Percentiles rank a stretch among this genome's conserved stretches.
Evolutionary conservation across 2,113 vertebrate genomes (phyloP).

Genomic region (Nesoenas mayeri): DNA sequence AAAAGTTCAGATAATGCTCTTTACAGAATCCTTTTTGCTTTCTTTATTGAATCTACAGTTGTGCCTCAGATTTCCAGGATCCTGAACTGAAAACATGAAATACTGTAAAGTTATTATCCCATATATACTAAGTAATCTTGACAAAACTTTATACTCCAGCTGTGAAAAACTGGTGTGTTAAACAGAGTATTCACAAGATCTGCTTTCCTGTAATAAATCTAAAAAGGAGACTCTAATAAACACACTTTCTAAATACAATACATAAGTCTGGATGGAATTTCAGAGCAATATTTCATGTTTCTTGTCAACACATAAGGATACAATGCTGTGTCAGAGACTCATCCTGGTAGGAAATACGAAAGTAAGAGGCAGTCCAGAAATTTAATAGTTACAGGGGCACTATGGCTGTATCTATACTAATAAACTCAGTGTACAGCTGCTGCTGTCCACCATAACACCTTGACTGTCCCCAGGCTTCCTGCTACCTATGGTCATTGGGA

Average conservation of each 20-base stretch:
- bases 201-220: neutral
- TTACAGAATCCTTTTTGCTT: slow-evolving; percentile 29
- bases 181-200: neutral
- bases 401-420: neutral
- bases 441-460: neutral
- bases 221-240: neutral
- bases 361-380: neutral
- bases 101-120: neutral
- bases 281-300: neutral
- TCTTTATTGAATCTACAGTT: neutral
- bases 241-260: neutral
- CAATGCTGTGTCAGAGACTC: neutral
- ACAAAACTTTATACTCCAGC: neutral
- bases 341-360: neutral
- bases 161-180: neutral
- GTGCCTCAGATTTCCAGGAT: slow-evolving; percentile 39
- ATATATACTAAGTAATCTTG: neutral
- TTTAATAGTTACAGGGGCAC: neutral
- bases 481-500: neutral
- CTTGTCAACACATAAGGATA: neutral
- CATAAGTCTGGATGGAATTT: neutral
- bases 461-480: neutral
- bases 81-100: neutral
- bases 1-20: slow-evolving; percentile 23
- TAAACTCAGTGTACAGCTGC: neutral